Conservation (phyloP, 1,140 invertebrate species). For the Panagrolaimus sp. region DNA sequence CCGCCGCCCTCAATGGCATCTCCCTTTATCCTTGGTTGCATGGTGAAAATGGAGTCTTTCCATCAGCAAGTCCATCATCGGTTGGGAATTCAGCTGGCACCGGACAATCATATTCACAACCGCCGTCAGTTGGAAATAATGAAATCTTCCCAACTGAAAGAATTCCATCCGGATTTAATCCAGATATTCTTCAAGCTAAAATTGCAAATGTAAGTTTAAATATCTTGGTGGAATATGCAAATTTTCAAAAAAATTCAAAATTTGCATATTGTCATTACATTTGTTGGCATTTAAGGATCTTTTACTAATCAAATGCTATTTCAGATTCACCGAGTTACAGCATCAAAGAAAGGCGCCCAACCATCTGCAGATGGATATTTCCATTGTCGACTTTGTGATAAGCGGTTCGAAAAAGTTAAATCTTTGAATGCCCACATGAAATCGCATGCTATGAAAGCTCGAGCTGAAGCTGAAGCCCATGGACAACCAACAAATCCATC, state of each 20-base stretch:
- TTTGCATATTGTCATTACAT: no score
- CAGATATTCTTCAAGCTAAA: not conserved
- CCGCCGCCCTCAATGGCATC: not conserved
- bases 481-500: conserved; percentile 15
- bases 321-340: conserved; percentile 19
- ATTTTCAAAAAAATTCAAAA: no score
- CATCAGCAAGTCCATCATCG: conserved; percentile 42
- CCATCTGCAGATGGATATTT: conserved; percentile 58
- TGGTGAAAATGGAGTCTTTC: conserved; percentile 40
- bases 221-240: no score
- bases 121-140: conserved; percentile 21
- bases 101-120: conserved; percentile 14
- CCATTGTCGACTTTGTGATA: conserved; percentile 58
- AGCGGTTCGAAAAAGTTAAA: conserved; percentile 58
- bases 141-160: no score
- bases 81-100: not conserved
- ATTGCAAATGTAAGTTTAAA: conserved; percentile 15
- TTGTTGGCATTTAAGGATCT: no score
- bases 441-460: conserved; percentile 57
- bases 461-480: conserved; percentile 56
- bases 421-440: conserved; percentile 59
- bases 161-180: not conserved
- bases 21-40: conserved; percentile 41
- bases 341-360: conserved; percentile 56
- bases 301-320: no score